Evolutionary conservation across 2,888 invertebrate genomes (phyloP).

Genomic region (Mechanitis messenoides): DNA sequence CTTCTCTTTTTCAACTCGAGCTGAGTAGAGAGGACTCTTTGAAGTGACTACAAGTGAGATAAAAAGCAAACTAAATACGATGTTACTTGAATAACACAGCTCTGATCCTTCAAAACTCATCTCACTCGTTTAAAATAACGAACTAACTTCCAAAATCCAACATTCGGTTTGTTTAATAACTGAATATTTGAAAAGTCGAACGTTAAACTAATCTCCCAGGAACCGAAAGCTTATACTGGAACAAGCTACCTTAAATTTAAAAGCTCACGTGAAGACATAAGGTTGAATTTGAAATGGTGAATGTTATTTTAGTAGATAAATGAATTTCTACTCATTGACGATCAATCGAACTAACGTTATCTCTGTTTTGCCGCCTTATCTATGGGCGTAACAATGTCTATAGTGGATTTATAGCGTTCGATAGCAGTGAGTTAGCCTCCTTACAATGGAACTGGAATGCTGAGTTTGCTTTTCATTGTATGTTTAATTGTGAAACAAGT

Average conservation of each 20-base stretch:
- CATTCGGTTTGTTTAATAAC: constrained; percentile 13
- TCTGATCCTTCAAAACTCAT: background rate
- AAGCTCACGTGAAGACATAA: constrained; percentile 16
- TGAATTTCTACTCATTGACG: constrained; percentile 73
- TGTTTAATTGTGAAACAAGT: constrained; percentile 11
- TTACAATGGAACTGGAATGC: constrained; percentile 25
- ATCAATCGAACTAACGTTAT: constrained; percentile 68
- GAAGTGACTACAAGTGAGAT: no score
- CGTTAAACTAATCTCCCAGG: background rate
- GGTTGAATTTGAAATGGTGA: constrained; percentile 29
- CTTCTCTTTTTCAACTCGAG: no score
- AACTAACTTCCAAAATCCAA: constrained; percentile 19
- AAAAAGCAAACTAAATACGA: constrained; percentile 15
- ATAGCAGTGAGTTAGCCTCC: constrained; percentile 29
- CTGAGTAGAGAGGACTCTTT: no score
- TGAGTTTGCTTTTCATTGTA: constrained; percentile 23
- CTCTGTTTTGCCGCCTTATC: constrained; percentile 68
- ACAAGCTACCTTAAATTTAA: background rate
- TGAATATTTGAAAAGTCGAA: constrained; percentile 5
- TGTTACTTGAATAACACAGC: background rate
- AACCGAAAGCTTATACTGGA: background rate
- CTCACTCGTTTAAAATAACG: constrained; percentile 3
- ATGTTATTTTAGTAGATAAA: constrained; percentile 52
- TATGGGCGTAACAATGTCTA: constrained; percentile 49
- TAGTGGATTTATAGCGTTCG: constrained; percentile 49